Conservation (phyloP, 2,113 vertebrate genomes). For the Macrotus californicus region DNA sequence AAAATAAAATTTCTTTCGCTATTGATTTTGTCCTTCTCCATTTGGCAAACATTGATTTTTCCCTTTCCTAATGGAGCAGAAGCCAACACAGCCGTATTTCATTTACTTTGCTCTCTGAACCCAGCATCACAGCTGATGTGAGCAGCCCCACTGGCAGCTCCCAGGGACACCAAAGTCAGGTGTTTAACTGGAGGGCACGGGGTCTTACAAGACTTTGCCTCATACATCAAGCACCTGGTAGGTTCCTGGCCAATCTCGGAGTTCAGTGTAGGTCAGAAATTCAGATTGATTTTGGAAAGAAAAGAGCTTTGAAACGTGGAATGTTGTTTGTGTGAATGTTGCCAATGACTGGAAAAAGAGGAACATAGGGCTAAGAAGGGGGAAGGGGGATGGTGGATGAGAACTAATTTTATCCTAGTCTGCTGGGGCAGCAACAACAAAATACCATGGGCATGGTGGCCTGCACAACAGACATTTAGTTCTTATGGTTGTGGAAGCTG, state of each 20-base stretch:
- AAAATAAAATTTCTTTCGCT: slow-evolving; percentile 82
- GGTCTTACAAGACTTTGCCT: neutral
- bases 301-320: neutral
- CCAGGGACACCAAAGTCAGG: slow-evolving; percentile 31
- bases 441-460: neutral
- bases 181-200: slow-evolving; percentile 65
- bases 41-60: slow-evolving; percentile 83
- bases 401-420: neutral
- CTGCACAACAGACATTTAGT: neutral
- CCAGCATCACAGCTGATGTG: slow-evolving; percentile 57
- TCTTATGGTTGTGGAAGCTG: neutral
- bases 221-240: neutral
- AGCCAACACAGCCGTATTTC: slow-evolving; percentile 79
- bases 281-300: neutral
- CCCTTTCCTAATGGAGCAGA: slow-evolving; percentile 82
- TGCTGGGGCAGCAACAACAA: neutral
- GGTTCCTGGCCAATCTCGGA: neutral
- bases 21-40: slow-evolving; percentile 84
- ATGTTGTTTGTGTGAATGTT: neutral
- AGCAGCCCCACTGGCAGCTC: slow-evolving; percentile 62
- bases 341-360: neutral
- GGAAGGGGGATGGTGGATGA: neutral
- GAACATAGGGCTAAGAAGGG: neutral
- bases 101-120: slow-evolving; percentile 75
- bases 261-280: neutral